Conservation (phyloP, 2,113 vertebrate genomes). For the Coptodon bakossiorum region DNA sequence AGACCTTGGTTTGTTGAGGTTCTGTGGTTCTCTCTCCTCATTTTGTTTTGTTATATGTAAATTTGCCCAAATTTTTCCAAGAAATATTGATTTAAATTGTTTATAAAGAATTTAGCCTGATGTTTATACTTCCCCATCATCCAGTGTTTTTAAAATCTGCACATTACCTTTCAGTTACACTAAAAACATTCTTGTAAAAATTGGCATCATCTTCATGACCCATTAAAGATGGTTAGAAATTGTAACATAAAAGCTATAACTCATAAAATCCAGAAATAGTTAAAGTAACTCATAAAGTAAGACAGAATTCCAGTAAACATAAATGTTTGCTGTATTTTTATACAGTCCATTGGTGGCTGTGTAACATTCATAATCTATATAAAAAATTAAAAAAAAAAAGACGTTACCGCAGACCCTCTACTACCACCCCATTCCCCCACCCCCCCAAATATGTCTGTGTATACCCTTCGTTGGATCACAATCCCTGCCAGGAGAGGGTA, state of each 20-base stretch:
- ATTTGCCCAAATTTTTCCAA: not conserved
- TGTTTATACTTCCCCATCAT: not conserved
- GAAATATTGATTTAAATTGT: conserved; percentile 1
- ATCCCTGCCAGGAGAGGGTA: conserved; percentile 33
- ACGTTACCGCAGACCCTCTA: not conserved
- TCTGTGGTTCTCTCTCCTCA: not conserved
- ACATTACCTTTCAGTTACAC: not conserved
- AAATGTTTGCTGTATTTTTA: not conserved
- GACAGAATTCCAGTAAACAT: not conserved
- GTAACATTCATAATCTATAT: not conserved
- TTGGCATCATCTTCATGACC: not conserved
- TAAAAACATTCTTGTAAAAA: not conserved
- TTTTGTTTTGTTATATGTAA: not conserved
- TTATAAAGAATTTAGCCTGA: not conserved
- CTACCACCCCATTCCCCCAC: not conserved
- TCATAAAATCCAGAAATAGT: not conserved
- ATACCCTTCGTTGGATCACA: not conserved
- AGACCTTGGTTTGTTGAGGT: conserved; percentile 1
- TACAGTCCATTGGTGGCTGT: not conserved
- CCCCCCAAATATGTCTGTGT: not conserved
- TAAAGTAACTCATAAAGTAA: not conserved
- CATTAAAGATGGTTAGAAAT: not conserved
- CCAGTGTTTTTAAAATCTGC: not conserved
- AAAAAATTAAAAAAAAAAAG: not conserved
- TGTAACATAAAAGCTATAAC: not conserved